Percentiles rank a stretch among this genome's conserved stretches.
Conservation (phyloP, 2,888 invertebrate genomes). For the Drosophila stalkeri region DNA sequence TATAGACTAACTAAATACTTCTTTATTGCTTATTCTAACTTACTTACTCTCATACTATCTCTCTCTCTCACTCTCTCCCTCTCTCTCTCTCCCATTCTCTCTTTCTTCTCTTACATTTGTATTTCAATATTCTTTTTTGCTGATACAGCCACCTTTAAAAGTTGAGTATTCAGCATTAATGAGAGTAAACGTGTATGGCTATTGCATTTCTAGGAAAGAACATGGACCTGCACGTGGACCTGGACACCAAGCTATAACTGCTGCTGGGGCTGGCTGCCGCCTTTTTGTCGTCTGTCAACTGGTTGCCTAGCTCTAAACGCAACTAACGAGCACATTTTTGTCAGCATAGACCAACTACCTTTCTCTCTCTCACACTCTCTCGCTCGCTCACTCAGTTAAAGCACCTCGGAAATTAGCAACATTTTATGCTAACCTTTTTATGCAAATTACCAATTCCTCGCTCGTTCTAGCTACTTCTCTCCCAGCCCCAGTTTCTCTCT, state of each 20-base stretch:
- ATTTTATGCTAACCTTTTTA: conserved; percentile 76
- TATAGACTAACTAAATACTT: neutral
- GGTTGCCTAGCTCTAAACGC: conserved; percentile 37
- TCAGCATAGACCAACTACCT: conserved; percentile 7
- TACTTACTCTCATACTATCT: conserved; percentile 8
- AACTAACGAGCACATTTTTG: conserved; percentile 51
- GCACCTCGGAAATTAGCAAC: conserved; percentile 64
- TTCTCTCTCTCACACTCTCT: neutral
- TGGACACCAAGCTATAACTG: neutral
- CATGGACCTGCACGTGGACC: conserved; percentile 9
- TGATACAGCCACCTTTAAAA: conserved; percentile 52
- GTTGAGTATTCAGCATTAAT: conserved; percentile 59
- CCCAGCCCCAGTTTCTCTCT: neutral
- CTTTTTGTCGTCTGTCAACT: conserved; percentile 47
- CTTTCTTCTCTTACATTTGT: neutral
- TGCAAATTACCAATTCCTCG: conserved; percentile 65
- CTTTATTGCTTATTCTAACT: neutral
- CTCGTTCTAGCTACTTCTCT: neutral
- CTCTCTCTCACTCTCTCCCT: neutral
- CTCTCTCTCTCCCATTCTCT: conserved; percentile 5
- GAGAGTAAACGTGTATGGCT: conserved; percentile 37
- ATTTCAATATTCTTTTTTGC: conserved; percentile 20
- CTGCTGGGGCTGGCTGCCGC: conserved; percentile 7
- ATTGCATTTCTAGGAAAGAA: neutral
- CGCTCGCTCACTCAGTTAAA: neutral